Conservation (phyloP, 2,113 vertebrate genomes). For the Terrapene triunguis region DNA sequence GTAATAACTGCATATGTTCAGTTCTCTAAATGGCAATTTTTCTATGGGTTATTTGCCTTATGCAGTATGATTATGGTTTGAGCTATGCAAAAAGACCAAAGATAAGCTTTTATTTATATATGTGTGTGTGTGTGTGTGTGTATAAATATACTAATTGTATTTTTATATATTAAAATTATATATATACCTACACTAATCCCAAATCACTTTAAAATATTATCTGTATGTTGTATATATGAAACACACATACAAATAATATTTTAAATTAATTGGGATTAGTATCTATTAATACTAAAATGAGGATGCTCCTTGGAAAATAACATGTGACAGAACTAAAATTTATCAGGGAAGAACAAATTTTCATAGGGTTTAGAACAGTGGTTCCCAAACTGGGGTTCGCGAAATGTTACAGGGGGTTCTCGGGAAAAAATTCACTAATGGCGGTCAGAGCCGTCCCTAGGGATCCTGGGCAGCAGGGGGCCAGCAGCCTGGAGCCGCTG, state of each 20-base stretch:
- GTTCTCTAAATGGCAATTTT: background rate
- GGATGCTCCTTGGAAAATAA: slow-evolving; percentile 24
- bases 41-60: background rate
- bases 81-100: slow-evolving; percentile 1
- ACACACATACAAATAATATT: background rate
- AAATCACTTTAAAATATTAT: background rate
- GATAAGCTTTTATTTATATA: background rate
- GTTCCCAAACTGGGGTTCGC: too few relatives aligned
- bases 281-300: background rate
- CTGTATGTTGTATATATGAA: background rate
- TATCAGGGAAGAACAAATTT: slow-evolving; percentile 36
- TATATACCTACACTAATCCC: background rate
- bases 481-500: too few relatives aligned
- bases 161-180: too few relatives aligned
- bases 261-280: background rate
- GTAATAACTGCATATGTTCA: background rate
- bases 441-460: too few relatives aligned
- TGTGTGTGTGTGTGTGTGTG: background rate
- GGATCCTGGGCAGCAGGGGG: too few relatives aligned
- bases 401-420: too few relatives aligned
- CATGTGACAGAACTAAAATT: slow-evolving; percentile 32
- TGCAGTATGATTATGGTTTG: background rate
- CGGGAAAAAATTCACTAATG: too few relatives aligned
- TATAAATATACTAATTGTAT: too few relatives aligned
- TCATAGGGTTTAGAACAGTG: slow-evolving; percentile 40